A percentile compares a stretch with the other conserved stretches of the same genome.
phyloP scores from a whole-genome alignment of 2,888 invertebrate species.

The Lasioglossum marginatum region DNA sequence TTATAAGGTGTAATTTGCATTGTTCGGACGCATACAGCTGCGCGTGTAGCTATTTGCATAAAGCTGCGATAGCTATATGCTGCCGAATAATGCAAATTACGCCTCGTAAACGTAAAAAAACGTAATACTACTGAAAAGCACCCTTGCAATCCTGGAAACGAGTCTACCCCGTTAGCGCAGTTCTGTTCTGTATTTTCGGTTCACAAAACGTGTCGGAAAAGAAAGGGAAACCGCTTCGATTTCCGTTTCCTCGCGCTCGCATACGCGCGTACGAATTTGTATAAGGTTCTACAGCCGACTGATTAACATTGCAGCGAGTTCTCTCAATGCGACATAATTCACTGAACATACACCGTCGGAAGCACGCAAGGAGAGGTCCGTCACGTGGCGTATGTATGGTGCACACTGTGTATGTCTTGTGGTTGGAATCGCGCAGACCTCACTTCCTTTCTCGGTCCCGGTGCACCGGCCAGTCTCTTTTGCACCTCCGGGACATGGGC shows the following conservation, averaged over 20 bases:
- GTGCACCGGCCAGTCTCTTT: constrained; percentile 32
- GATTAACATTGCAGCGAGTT: background rate
- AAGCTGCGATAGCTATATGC: too few relatives aligned
- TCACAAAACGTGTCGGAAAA: background rate
- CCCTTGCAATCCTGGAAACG: too few relatives aligned
- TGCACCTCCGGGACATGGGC: constrained; percentile 47
- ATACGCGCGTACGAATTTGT: background rate
- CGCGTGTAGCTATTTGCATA: too few relatives aligned
- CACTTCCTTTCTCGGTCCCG: constrained; percentile 35
- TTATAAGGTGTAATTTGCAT: too few relatives aligned
- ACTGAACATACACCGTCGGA: background rate
- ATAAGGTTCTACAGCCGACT: background rate
- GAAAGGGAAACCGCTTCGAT: background rate
- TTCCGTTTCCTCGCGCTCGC: background rate
- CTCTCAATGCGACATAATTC: background rate
- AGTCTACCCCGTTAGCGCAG: too few relatives aligned
- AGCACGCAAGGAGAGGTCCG: background rate
- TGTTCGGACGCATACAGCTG: too few relatives aligned
- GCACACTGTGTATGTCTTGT: background rate
- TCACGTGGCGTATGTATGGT: background rate
- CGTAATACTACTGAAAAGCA: too few relatives aligned
- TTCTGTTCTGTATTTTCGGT: background rate
- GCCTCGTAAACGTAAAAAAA: too few relatives aligned
- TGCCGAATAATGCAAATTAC: too few relatives aligned
- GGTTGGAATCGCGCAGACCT: constrained; percentile 36